These are phyloP conservation scores for Mirounga angustirostris DNA, from an alignment of 2,113 vertebrate species.

Conservation along the genomic window DNA sequence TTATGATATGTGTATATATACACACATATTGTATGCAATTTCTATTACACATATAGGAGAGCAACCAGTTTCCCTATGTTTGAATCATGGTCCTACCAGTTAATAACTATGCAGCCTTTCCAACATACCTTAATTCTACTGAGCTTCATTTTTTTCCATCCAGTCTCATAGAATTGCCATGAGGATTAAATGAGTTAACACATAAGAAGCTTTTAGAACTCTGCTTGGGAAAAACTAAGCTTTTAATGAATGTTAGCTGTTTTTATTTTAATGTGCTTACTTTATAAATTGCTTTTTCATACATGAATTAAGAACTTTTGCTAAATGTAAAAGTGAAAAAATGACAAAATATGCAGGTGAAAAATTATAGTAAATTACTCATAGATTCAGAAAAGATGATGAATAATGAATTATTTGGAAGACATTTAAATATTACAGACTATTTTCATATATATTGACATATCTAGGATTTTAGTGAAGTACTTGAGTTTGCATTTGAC, in stretches of 20 bases:
- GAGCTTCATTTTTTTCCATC: background rate
- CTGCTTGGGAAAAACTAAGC: background rate
- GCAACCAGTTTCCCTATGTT: background rate
- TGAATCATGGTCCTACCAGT: background rate
- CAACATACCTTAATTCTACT: background rate
- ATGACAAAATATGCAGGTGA: background rate
- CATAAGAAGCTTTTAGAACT: background rate
- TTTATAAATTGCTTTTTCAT: background rate
- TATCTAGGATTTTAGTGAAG: background rate
- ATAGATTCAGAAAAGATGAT: background rate
- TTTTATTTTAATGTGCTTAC: constrained; percentile 1
- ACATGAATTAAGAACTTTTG: background rate
- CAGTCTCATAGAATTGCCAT: background rate
- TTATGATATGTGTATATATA: background rate
- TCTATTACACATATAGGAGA: background rate
- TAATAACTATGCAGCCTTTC: background rate
- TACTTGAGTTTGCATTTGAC: background rate
- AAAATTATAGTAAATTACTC: constrained; percentile 9
- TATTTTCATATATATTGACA: background rate
- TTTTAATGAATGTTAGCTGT: background rate
- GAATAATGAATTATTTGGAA: constrained; percentile 15
- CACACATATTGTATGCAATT: background rate
- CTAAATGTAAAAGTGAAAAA: background rate
- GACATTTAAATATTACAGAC: background rate
- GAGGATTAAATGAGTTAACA: constrained; percentile 19